Base-by-base conservation (phyloP, 2,888 invertebrate genomes). In the Caenorhabditis angaria region DNA sequence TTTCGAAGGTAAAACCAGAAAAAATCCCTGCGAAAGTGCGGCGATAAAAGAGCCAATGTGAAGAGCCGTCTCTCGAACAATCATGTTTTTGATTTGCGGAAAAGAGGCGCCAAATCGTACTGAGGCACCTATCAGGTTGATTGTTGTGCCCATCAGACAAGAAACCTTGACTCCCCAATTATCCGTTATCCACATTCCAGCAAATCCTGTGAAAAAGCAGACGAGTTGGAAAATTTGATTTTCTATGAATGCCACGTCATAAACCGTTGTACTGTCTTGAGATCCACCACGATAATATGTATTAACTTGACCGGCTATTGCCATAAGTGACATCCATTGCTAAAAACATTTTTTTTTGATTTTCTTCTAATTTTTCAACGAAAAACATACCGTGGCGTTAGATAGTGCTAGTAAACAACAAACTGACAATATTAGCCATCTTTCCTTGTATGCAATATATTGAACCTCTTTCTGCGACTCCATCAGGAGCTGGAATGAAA, bases 141-240 rank as follows among this genome's bases (percentile, higher is more conserved):
- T 50, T 47, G 56, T 65, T 0, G 74, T 69, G 8, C 78, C 76
- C 3, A 70, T 56, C 1, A 66, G 53, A 2, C 69, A 56, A 32
- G n/a, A 24, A 59, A 25, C 20, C 67, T 78, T 64, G 32, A 83
- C 83, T n/a, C 85, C 86, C 57, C 78, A 77, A 54, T 76, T 70
- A 14, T 89, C 88, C 0, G 88, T 84, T 18, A 88, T 71, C 70
- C 79, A 85, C 82, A 85, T 83, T 57, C 85, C 85, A 41, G 82
- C 71, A 25, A 85, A 64, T 12, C 86, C 86, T 22, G 81, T 83
- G 50, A 84, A 55, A 20, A 82, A 75, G n/a, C 82, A 84, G 28
- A 83, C 83, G n/a, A 80, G 67, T 78, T 79, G 78, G 61, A 85
- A 84, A 54, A 85, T 85, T 54, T 85, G 83, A 53, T 81, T 82